Evolutionary conservation across 2,888 invertebrate species (phyloP), one percentile per base, ranked within the genome.

Genomic region (Drosophila monieri): DNA sequence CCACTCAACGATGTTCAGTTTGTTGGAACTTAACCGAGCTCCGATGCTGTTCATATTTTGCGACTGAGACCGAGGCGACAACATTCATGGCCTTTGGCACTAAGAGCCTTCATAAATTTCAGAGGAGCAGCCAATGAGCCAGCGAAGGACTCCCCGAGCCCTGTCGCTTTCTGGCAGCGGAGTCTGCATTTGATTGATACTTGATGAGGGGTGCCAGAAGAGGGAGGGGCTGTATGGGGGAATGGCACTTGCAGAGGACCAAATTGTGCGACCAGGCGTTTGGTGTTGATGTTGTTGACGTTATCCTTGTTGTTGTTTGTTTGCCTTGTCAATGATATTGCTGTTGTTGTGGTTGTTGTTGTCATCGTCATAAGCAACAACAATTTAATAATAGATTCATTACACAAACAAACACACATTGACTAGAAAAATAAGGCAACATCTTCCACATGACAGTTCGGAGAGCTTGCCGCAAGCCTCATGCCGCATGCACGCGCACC

Each of bases 321-420:
- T 60, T 70, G 62, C 47, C 52, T 30, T 62, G 52, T 56, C 71
- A 39, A 39, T 52, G 52, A 51, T 47, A 30, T 18, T 39, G 32
- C 44, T 43, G 59, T 49, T 69, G 70, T 55, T 59, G 59, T 46
- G 67, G 70, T 55, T 56, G 39, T 71, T 59, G 65, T 27, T 27
- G 27, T 27, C 27, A 27, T 76, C 76, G 71, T 70, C 79, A 77
- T 77, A 77, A 76, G 83, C 80, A 80, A 80, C 78, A 69, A 76
- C 83, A 83, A 85, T 85, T 83, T 85, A 83, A 83, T 83, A 83
- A 83, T 85, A 83, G 81, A 83, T 83, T 83, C 81, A 83, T 83
- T 83, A 80, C 81, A 62, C 61, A 77, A 67, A 79, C 68, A 76
- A 25, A 53, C 47, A 49, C 64, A 35, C 39, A 57, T 58, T 52